Conservation (phyloP, 2,888 invertebrate species). For the Romanomermis culicivorax region DNA sequence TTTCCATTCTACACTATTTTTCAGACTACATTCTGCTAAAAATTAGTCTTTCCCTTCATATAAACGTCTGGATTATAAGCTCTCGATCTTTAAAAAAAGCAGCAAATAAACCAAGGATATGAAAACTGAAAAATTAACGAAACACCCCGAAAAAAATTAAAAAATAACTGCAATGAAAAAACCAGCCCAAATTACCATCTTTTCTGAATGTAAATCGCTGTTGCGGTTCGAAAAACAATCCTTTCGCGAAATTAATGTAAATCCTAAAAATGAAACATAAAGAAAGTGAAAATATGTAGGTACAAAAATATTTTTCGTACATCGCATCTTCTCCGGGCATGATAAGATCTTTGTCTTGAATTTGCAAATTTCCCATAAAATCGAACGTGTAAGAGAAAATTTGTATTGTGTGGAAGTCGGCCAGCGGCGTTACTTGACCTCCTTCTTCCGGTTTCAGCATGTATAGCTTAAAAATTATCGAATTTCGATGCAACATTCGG, state of each 20-base stretch:
- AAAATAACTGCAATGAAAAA: too few relatives aligned
- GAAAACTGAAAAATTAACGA: too few relatives aligned
- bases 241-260: conserved; percentile 17
- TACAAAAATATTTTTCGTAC: conserved; percentile 19
- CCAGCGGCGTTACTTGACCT: conserved; percentile 61
- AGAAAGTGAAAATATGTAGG: neutral
- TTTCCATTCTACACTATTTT: too few relatives aligned
- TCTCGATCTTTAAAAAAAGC: too few relatives aligned
- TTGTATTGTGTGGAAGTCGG: conserved; percentile 55
- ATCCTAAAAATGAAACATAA: conserved; percentile 15
- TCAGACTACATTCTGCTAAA: too few relatives aligned
- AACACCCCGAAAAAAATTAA: too few relatives aligned
- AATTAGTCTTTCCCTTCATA: too few relatives aligned
- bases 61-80: too few relatives aligned
- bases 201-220: conserved; percentile 25
- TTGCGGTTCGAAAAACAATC: conserved; percentile 25
- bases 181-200: too few relatives aligned
- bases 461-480: conserved; percentile 28
- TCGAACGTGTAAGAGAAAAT: conserved; percentile 94
- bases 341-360: conserved; percentile 70
- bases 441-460: conserved; percentile 69
- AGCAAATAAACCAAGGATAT: too few relatives aligned
- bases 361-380: conserved; percentile 40
- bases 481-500: conserved; percentile 1
- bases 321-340: conserved; percentile 94